Evolutionary conservation across 1,140 invertebrate species (phyloP).

Genomic region (Penaeus indicus): DNA sequence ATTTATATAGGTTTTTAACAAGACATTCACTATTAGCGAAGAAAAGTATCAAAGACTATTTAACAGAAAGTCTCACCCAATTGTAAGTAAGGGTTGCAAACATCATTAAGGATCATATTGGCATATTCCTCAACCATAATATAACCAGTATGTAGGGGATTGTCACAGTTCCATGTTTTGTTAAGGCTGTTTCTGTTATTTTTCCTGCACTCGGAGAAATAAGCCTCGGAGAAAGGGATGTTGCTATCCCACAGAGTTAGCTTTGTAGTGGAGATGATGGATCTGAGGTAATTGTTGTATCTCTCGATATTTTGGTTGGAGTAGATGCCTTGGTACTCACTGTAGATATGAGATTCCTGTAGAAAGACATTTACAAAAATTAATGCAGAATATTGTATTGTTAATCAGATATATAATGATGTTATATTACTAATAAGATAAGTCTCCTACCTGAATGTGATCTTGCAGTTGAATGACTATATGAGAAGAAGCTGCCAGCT

Average conservation of each 20-base stretch:
- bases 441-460: constrained; percentile 37
- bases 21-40: too few species aligned
- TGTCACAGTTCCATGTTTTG: constrained; percentile 49
- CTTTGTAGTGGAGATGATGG: not conserved
- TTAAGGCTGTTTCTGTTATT: constrained; percentile 25
- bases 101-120: constrained; percentile 55
- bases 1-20: too few species aligned
- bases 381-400: too few species aligned
- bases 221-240: constrained; percentile 41
- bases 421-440: too few species aligned
- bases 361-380: not conserved
- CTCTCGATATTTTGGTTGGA: constrained; percentile 48
- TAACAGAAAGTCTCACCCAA: constrained; percentile 29
- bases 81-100: constrained; percentile 42
- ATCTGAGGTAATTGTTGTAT: constrained; percentile 36
- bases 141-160: constrained; percentile 50
- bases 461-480: constrained; percentile 43
- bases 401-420: too few species aligned
- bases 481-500: constrained; percentile 3
- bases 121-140: constrained; percentile 41
- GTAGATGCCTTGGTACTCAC: constrained; percentile 41
- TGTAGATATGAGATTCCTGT: constrained; percentile 49
- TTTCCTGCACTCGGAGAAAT: constrained; percentile 9
- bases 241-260: constrained; percentile 50
- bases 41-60: too few species aligned